phyloP scores from a whole-genome alignment of 1,140 invertebrate genomes.

The Drosophila athabasca region DNA sequence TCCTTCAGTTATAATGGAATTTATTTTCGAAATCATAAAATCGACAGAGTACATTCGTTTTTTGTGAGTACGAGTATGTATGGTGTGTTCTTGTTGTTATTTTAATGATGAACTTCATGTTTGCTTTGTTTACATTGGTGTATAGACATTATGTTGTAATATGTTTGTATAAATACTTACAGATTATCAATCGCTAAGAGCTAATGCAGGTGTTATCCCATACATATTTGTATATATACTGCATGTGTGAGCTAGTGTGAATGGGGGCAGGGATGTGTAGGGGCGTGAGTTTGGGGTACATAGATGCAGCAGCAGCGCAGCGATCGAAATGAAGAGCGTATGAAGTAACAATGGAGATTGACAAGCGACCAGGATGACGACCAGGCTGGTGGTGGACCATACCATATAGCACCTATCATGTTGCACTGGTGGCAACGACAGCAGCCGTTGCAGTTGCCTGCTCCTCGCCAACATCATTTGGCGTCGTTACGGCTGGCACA shows the following conservation, averaged over 20 bases:
- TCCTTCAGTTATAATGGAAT: conserved; percentile 52
- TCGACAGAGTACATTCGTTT: conserved; percentile 63
- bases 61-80: conserved; percentile 36
- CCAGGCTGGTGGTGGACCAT: background rate
- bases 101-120: conserved; percentile 40
- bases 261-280: conserved; percentile 6
- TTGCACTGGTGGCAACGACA: conserved; percentile 19
- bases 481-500: conserved; percentile 21
- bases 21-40: conserved; percentile 77
- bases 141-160: conserved; percentile 53
- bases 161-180: conserved; percentile 73
- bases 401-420: conserved; percentile 51
- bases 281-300: conserved; percentile 39
- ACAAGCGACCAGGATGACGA: conserved; percentile 21
- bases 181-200: conserved; percentile 72
- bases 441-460: conserved; percentile 7
- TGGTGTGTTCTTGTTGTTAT: conserved; percentile 28
- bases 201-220: conserved; percentile 63
- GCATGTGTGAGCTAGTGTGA: conserved; percentile 33
- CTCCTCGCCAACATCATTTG: conserved; percentile 37
- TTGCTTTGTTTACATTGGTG: conserved; percentile 32
- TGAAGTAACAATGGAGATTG: conserved; percentile 62
- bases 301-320: conserved; percentile 46
- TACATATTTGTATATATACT: conserved; percentile 29
- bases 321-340: conserved; percentile 51